Percentiles rank a stretch among this genome's conserved stretches.
phyloP scores from a whole-genome alignment of 2,888 invertebrate genomes.

The Aquatica leii region DNA sequence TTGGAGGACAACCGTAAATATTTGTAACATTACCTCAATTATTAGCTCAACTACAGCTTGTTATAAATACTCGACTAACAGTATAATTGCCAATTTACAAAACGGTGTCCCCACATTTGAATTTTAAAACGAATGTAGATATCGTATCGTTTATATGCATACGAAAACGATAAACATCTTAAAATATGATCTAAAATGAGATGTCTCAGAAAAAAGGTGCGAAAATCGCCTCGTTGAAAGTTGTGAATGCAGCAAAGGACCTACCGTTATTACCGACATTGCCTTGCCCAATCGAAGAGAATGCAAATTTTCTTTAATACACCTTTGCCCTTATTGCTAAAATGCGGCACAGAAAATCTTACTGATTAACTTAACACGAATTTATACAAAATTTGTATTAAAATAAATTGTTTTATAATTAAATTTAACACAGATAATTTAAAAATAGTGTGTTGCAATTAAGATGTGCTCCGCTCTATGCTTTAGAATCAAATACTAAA shows the following conservation, averaged over 20 bases:
- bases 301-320: conserved; percentile 39
- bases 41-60: no score
- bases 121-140: not conserved
- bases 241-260: conserved; percentile 34
- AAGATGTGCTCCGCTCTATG: conserved; percentile 23
- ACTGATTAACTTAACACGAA: no score
- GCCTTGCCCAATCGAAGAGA: conserved; percentile 38
- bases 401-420: no score
- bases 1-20: conserved; percentile 20
- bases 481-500: conserved; percentile 28
- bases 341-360: conserved; percentile 27
- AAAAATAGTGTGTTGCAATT: no score
- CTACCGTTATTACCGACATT: conserved; percentile 36
- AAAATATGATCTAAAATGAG: conserved; percentile 33
- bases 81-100: no score
- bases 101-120: not conserved
- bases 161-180: conserved; percentile 30
- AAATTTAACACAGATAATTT: no score
- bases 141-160: conserved; percentile 23
- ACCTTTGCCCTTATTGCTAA: conserved; percentile 19
- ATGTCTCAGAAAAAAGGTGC: conserved; percentile 38
- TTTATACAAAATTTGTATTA: no score
- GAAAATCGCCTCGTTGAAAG: conserved; percentile 39
- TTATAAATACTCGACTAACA: no score
- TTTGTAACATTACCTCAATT: no score